phyloP scores from a whole-genome alignment of 2,113 vertebrate genomes.

The Paedocypris sp. region DNA sequence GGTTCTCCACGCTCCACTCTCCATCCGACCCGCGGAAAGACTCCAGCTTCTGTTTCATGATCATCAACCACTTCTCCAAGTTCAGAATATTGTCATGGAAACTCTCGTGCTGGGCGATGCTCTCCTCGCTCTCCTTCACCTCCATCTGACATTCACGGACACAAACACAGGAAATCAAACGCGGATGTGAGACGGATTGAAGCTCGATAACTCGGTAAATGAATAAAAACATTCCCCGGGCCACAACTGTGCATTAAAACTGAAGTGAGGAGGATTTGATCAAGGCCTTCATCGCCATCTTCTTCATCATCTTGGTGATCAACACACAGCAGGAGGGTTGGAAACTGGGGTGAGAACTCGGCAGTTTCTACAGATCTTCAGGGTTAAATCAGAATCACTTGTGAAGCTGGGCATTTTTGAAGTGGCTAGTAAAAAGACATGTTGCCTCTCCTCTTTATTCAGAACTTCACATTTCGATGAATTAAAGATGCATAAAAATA shows the following conservation, averaged over 20 bases:
- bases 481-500: background rate
- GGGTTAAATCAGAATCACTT: conserved; percentile 16
- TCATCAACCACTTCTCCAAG: conserved; percentile 69
- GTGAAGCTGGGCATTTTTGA: conserved; percentile 13
- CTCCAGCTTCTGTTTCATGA: conserved; percentile 62
- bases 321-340: conserved; percentile 29
- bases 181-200: background rate
- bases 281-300: conserved; percentile 17
- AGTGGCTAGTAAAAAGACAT: conserved; percentile 13
- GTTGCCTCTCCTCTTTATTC: background rate
- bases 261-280: conserved; percentile 15
- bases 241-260: conserved; percentile 19
- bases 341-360: conserved; percentile 3
- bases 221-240: conserved; percentile 1
- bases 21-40: conserved; percentile 45
- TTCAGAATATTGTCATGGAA: conserved; percentile 67
- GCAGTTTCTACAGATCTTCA: conserved; percentile 22
- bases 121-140: conserved; percentile 48
- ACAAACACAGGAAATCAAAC: background rate
- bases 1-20: conserved; percentile 48
- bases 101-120: conserved; percentile 57
- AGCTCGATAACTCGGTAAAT: background rate
- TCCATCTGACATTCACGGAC: conserved; percentile 40
- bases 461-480: background rate
- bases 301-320: conserved; percentile 12